Evolutionary conservation across 2,797 vertebrate genomes (phyloP).

Genomic region (Chrysocyon brachyurus): DNA sequence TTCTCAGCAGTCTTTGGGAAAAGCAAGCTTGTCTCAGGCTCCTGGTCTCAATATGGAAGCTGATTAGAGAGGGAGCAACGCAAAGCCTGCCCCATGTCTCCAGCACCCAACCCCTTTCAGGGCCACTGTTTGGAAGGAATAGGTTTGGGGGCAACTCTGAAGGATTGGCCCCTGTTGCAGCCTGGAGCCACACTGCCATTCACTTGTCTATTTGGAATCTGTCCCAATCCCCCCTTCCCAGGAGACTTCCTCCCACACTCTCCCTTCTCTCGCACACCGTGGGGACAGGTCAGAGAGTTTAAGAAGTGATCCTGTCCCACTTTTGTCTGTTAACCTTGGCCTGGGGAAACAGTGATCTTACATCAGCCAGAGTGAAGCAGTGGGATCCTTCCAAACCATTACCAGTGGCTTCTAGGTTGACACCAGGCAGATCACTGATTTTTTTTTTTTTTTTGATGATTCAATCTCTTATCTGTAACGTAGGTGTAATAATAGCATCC

Average conservation of each 20-base stretch:
- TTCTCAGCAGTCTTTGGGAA: background rate
- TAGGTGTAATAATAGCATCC: slow-evolving; percentile 40
- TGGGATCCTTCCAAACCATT: background rate
- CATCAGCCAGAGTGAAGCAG: background rate
- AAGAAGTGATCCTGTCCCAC: background rate
- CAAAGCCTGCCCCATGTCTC: background rate
- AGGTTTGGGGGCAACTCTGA: background rate
- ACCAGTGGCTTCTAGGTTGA: background rate
- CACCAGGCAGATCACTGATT: background rate
- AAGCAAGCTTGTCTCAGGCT: background rate
- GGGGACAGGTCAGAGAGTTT: background rate
- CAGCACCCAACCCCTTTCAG: background rate
- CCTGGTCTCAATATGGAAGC: background rate
- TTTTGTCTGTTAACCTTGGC: background rate
- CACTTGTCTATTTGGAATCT: background rate
- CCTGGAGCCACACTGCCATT: background rate
- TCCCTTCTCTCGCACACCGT: no score
- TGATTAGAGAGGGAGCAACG: background rate
- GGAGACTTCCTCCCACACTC: background rate
- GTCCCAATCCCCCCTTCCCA: background rate
- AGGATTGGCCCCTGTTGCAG: rapidly evolving
- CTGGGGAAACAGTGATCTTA: background rate
- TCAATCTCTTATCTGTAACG: slow-evolving; percentile 25
- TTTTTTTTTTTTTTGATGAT: slow-evolving; percentile 28
- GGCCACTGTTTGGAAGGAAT: background rate